Percentiles rank a stretch among this genome's conserved stretches.
Evolutionary conservation across 2,888 invertebrate species (phyloP).

Genomic region (Zaprionus bogoriensis): DNA sequence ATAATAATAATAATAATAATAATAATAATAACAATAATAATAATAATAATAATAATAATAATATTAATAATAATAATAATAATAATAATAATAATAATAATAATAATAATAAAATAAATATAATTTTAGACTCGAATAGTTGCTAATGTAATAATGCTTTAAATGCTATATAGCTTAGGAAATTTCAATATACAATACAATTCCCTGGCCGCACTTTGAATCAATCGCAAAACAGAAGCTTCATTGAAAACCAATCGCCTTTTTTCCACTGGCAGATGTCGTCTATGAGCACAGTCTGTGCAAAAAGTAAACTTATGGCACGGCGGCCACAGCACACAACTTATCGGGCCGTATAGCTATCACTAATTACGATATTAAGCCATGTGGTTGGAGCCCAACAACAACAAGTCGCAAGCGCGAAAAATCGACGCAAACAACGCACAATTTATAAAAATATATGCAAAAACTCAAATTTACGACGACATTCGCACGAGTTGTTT

Average conservation of each 20-base stretch:
- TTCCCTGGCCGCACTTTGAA: background rate
- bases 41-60: no score
- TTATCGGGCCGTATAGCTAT: conserved; percentile 30
- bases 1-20: no score
- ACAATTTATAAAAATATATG: conserved; percentile 51
- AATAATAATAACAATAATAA: no score
- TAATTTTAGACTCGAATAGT: background rate
- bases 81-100: no score
- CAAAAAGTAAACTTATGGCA: conserved; percentile 22
- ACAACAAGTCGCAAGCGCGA: conserved; percentile 23
- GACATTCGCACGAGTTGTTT: conserved; percentile 8
- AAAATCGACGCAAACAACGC: conserved; percentile 38
- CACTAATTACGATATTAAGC: conserved; percentile 54
- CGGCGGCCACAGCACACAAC: conserved; percentile 11
- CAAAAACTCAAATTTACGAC: conserved; percentile 49
- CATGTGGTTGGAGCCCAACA: conserved; percentile 31
- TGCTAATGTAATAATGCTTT: background rate
- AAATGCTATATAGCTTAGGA: no score
- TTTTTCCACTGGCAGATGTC: background rate
- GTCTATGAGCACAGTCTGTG: conserved; percentile 13
- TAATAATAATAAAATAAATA: background rate
- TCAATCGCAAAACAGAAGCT: background rate
- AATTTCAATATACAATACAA: no score
- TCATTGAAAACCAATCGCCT: background rate
- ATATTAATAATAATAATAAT: no score